A percentile compares a stretch with the other conserved stretches of the same genome.
Evolutionary conservation across 64 coral and sea anemone genomes (phyloP).

Genomic region (Pocillopora damicornis): DNA sequence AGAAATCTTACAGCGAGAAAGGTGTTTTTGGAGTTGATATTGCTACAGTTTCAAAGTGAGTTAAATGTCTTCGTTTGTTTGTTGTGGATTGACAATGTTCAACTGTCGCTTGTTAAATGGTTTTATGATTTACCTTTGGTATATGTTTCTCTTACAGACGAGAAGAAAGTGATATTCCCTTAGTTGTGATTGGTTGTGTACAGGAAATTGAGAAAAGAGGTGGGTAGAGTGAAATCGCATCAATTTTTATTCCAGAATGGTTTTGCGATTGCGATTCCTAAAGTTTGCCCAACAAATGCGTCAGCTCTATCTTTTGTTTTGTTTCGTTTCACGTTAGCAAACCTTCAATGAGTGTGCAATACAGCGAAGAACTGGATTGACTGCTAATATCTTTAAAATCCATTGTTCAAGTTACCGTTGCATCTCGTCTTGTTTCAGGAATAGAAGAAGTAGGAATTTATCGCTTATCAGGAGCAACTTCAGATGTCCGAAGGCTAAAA

Average conservation of each 20-base stretch:
- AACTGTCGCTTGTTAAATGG: too few relatives aligned
- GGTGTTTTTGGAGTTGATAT: conserved; percentile 98
- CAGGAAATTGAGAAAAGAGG: conserved; percentile 89
- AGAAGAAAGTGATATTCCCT: conserved; percentile 86
- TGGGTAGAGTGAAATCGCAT: background rate
- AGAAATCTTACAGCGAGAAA: conserved; percentile 64
- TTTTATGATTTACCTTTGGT: background rate
- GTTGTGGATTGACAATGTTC: too few relatives aligned
- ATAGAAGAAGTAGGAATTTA: conserved; percentile 89
- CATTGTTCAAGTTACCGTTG: background rate
- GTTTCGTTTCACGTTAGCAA: too few relatives aligned
- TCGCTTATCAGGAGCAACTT: conserved; percentile 87
- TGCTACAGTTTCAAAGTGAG: conserved; percentile 68
- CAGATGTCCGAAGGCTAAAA: conserved; percentile 86
- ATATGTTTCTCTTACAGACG: conserved; percentile 53
- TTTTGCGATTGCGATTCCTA: background rate
- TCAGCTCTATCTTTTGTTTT: too few relatives aligned
- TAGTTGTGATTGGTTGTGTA: conserved; percentile 91
- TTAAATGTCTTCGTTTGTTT: background rate
- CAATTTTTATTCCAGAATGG: background rate
- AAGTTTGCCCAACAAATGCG: too few relatives aligned
- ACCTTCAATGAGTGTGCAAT: too few relatives aligned
- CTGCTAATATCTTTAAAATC: background rate
- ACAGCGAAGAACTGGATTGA: too few relatives aligned
- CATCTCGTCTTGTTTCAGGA: conserved; percentile 10